A percentile compares a stretch with the other conserved stretches of the same genome.
Evolutionary conservation across 2,797 vertebrate genomes (phyloP).

Genomic region (Megaceryle alcyon): DNA sequence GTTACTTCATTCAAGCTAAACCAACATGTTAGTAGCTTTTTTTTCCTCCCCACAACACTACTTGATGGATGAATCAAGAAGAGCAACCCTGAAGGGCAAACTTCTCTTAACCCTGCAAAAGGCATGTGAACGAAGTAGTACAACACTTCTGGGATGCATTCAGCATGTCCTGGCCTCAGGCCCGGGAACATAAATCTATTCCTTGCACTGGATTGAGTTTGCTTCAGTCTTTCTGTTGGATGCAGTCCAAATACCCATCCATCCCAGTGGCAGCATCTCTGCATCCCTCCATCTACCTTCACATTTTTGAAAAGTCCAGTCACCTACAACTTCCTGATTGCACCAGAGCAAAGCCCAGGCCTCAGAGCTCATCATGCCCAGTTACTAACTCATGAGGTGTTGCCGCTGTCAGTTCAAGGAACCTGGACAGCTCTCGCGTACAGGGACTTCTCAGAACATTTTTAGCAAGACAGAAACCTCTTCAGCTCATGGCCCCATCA

Average conservation of each 20-base stretch:
- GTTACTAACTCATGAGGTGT: background rate
- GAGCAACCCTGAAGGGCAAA: slow-evolving; percentile 47
- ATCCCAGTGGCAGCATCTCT: background rate
- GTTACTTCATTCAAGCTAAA: slow-evolving; percentile 37
- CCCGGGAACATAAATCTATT: slow-evolving; percentile 52
- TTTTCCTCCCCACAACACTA: background rate
- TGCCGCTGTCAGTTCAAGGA: background rate
- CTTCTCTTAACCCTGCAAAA: slow-evolving; percentile 41
- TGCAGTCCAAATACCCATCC: slow-evolving; percentile 9
- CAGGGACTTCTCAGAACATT: background rate
- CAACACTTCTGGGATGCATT: slow-evolving; percentile 57
- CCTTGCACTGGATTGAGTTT: slow-evolving; percentile 19
- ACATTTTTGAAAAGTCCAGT: background rate
- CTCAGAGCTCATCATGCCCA: background rate
- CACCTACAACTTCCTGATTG: background rate
- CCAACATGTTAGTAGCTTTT: background rate
- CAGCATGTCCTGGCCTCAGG: slow-evolving; percentile 14
- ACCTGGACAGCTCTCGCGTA: background rate
- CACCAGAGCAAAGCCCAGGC: background rate
- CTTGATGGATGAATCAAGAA: slow-evolving; percentile 42
- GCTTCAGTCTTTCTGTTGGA: slow-evolving; percentile 45
- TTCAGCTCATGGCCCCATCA: background rate
- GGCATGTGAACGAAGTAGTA: slow-evolving; percentile 44
- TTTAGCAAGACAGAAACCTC: background rate
- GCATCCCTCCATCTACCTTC: background rate